Evolutionary conservation across 2,797 vertebrate genomes (phyloP).

Genomic region (Pelobates cultripes): DNA sequence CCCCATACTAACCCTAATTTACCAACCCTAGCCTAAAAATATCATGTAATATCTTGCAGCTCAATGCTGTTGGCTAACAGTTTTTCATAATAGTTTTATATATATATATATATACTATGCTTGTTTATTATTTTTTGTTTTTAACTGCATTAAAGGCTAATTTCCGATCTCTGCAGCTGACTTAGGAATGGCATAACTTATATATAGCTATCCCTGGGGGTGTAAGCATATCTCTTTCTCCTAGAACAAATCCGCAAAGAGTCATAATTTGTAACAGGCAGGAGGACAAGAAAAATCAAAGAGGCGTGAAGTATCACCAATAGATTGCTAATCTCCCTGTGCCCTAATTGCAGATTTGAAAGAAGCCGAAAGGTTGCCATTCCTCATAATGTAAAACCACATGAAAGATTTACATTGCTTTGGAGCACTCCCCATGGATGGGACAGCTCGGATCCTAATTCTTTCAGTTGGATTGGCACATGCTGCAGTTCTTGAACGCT

Average conservation of each 20-base stretch:
- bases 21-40: too few species aligned
- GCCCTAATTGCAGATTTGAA: conserved; percentile 36
- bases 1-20: too few species aligned
- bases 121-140: background rate
- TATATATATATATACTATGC: too few species aligned
- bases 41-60: too few species aligned
- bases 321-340: conserved; percentile 17
- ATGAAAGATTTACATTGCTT: conserved; percentile 54
- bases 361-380: conserved; percentile 8
- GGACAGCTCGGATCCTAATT: conserved; percentile 62
- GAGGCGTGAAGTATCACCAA: background rate
- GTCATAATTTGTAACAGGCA: conserved; percentile 15
- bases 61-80: too few species aligned
- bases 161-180: background rate
- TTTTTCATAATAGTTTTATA: too few species aligned
- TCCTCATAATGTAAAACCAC: conserved; percentile 24
- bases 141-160: background rate
- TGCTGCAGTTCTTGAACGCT: conserved; percentile 43
- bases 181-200: background rate
- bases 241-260: background rate
- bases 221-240: background rate
- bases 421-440: conserved; percentile 61
- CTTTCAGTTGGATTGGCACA: conserved; percentile 46
- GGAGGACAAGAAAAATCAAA: background rate
- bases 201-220: background rate